These are phyloP conservation scores for Ceramica pisi DNA, from an alignment of 2,888 invertebrate genomes.

Conservation along the genomic window DNA sequence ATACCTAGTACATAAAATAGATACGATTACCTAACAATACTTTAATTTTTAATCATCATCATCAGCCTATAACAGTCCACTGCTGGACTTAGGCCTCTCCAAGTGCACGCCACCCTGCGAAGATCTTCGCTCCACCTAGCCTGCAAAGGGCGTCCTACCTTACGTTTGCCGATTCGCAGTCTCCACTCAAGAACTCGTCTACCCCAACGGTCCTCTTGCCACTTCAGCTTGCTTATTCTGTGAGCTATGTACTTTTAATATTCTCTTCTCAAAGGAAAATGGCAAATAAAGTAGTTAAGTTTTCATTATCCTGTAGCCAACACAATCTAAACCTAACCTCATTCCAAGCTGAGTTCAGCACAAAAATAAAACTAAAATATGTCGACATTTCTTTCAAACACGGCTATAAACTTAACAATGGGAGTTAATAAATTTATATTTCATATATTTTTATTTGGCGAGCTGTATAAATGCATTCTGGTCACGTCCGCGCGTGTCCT, in stretches of 20 bases:
- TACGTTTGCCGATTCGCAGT: too few relatives aligned
- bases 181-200: too few relatives aligned
- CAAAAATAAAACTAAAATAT: conserved; percentile 26
- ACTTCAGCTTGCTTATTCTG: too few relatives aligned
- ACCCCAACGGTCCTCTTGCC: too few relatives aligned
- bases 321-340: conserved; percentile 1
- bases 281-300: not conserved
- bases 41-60: not conserved
- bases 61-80: too few relatives aligned
- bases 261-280: not conserved
- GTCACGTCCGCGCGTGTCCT: conserved; percentile 77
- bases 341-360: conserved; percentile 19
- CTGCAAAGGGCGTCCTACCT: too few relatives aligned
- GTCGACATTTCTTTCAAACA: conserved; percentile 29
- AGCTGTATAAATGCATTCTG: conserved; percentile 64
- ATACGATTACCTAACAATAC: not conserved
- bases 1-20: not conserved
- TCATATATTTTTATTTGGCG: conserved; percentile 46
- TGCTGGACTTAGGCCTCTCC: too few relatives aligned
- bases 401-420: conserved; percentile 37
- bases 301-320: not conserved
- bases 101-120: too few relatives aligned
- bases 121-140: too few relatives aligned
- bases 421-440: conserved; percentile 36
- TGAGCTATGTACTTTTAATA: not conserved